A percentile compares a stretch with the other conserved stretches of the same genome.
phyloP scores from a whole-genome alignment of 2,797 vertebrate genomes.

The Microctenopoma lineatum region DNA sequence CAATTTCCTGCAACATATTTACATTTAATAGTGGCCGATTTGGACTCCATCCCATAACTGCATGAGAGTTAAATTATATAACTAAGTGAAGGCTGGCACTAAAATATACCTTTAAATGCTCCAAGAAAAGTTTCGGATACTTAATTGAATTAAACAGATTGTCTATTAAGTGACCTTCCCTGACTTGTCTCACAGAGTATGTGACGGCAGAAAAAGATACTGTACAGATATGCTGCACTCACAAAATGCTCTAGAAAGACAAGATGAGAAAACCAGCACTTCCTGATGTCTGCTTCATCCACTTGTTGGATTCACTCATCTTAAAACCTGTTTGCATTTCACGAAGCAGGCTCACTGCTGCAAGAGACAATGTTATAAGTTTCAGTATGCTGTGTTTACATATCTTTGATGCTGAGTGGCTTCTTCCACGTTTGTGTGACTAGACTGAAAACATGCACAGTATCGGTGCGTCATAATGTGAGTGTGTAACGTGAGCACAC shows the following conservation, averaged over 20 bases:
- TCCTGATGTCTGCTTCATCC: slow-evolving; percentile 64
- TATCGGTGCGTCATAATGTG: slow-evolving; percentile 27
- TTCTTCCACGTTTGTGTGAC: too few relatives aligned
- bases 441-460: slow-evolving; percentile 65
- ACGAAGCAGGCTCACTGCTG: slow-evolving; percentile 30
- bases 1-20: slow-evolving; percentile 39
- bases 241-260: slow-evolving; percentile 66
- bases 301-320: slow-evolving; percentile 63
- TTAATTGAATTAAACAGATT: too few relatives aligned
- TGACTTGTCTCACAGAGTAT: slow-evolving; percentile 59
- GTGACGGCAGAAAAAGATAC: slow-evolving; percentile 46
- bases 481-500: not conserved
- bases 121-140: too few relatives aligned
- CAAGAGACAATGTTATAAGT: slow-evolving; percentile 1
- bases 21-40: slow-evolving; percentile 59
- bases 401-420: not conserved
- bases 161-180: not conserved
- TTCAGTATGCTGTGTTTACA: not conserved
- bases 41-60: slow-evolving; percentile 15
- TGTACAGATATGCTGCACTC: too few relatives aligned
- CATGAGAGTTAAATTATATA: too few relatives aligned
- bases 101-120: too few relatives aligned
- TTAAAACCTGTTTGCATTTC: slow-evolving; percentile 49
- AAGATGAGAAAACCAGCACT: slow-evolving; percentile 56
- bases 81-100: too few relatives aligned